phyloP scores from a whole-genome alignment of 2,797 vertebrate genomes.

The Falco columbarius region DNA sequence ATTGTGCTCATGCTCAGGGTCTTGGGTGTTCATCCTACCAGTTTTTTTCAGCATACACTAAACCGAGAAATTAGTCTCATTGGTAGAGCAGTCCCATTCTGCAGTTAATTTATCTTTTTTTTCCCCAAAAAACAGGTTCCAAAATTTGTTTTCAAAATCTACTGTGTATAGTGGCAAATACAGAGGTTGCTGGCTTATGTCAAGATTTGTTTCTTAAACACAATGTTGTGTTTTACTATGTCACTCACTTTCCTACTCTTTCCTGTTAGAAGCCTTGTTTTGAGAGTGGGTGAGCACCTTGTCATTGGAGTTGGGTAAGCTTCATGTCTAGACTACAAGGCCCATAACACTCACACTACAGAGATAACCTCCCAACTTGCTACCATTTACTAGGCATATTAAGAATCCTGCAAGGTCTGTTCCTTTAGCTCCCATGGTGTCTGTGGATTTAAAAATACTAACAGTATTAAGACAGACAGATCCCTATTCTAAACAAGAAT shows the following conservation, averaged over 20 bases:
- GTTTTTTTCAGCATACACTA: neutral
- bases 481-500: neutral
- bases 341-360: neutral
- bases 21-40: neutral
- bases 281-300: neutral
- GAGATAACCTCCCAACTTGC: neutral
- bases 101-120: neutral
- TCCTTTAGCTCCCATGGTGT: neutral
- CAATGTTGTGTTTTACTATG: neutral
- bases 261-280: neutral
- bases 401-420: neutral
- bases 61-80: neutral
- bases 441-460: neutral
- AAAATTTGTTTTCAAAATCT: neutral
- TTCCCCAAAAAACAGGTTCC: fast-evolving
- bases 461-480: neutral
- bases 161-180: neutral
- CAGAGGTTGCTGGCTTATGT: neutral
- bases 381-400: neutral
- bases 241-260: neutral
- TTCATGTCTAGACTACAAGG: neutral
- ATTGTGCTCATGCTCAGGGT: neutral
- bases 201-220: neutral
- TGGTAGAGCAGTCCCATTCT: neutral
- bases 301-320: neutral